Evolutionary conservation across 2,888 invertebrate species (phyloP).

Genomic region (Agrochola litura): DNA sequence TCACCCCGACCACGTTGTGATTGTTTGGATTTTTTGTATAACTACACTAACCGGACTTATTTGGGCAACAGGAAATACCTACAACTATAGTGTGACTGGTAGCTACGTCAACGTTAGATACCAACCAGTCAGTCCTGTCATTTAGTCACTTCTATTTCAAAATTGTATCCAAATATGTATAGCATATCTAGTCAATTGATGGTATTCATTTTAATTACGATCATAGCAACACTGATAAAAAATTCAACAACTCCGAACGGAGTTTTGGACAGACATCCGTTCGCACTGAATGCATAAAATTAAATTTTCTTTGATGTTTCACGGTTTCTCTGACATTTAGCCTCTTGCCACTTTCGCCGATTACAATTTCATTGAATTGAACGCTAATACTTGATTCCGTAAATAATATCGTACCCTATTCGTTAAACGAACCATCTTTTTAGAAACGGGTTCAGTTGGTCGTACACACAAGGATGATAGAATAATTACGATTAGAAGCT

Average conservation of each 20-base stretch:
- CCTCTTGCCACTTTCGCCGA: conserved; percentile 67
- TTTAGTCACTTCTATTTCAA: neutral
- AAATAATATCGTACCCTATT: conserved; percentile 48
- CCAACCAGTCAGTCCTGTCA: neutral
- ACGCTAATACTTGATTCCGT: conserved; percentile 48
- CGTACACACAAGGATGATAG: conserved; percentile 65
- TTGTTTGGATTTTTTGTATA: conserved; percentile 50
- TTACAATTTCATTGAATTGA: conserved; percentile 68
- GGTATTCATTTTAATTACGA: neutral
- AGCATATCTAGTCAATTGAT: neutral
- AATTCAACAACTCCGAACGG: neutral
- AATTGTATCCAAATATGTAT: conserved; percentile 1
- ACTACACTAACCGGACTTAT: conserved; percentile 27
- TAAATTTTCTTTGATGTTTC: conserved; percentile 43
- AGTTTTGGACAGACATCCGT: conserved; percentile 31
- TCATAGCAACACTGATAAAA: neutral
- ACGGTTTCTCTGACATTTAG: conserved; percentile 60
- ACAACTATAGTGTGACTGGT: conserved; percentile 6
- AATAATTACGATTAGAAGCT: conserved; percentile 68
- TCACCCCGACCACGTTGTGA: conserved; percentile 59
- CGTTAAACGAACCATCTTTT: conserved; percentile 44
- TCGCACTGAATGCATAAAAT: conserved; percentile 36
- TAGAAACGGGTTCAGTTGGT: conserved; percentile 69
- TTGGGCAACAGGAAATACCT: conserved; percentile 28
- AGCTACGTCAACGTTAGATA: conserved; percentile 5